Evolutionary conservation across 2,797 vertebrate genomes (phyloP).

Genomic region (Muscicapa striata): DNA sequence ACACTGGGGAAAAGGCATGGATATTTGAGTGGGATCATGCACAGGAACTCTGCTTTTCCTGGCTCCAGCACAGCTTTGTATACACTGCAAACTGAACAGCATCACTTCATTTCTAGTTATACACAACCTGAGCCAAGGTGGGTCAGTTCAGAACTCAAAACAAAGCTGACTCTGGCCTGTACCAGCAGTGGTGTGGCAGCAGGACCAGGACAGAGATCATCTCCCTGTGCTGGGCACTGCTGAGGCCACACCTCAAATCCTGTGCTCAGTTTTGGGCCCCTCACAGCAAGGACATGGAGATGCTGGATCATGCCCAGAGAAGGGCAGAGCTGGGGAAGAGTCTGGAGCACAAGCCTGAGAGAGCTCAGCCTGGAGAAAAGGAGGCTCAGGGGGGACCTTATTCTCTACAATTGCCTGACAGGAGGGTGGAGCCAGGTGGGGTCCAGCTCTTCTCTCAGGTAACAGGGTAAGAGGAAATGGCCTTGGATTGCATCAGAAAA

Average conservation of each 20-base stretch:
- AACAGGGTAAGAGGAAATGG: not conserved
- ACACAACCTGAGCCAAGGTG: not conserved
- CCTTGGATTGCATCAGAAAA: not conserved
- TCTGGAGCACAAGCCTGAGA: not conserved
- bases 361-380: not conserved
- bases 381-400: not conserved
- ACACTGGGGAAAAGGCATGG: accelerated
- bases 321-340: not conserved
- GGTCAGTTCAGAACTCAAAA: not conserved
- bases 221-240: not conserved
- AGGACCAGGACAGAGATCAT: not conserved
- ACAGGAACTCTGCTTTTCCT: not conserved
- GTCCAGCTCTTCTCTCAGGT: not conserved
- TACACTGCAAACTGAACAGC: accelerated
- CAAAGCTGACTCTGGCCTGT: not conserved
- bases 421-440: not conserved
- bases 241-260: not conserved
- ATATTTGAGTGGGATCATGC: not conserved
- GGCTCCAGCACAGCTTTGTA: not conserved
- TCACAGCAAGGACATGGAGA: accelerated
- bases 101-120: not conserved
- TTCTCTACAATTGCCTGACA: not conserved
- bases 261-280: not conserved
- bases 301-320: accelerated
- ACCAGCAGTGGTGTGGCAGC: not conserved